phyloP scores from a whole-genome alignment of 2,797 vertebrate genomes.

The Sebastes hubbsi region DNA sequence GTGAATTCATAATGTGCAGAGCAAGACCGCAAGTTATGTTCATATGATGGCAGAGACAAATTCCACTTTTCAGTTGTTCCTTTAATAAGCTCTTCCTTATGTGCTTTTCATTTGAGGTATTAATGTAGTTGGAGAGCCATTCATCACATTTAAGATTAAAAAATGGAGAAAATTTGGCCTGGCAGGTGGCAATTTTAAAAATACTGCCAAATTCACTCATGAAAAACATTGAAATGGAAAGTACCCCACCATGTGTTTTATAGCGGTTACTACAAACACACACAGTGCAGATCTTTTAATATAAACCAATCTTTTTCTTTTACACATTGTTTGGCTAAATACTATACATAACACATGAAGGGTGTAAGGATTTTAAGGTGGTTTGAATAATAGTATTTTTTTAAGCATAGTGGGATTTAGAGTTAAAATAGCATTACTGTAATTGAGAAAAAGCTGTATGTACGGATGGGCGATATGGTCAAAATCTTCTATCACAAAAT shows the following conservation, averaged over 20 bases:
- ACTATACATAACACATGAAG: background rate
- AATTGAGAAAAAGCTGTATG: no score
- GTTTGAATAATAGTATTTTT: no score
- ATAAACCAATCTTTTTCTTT: background rate
- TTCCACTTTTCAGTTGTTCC: background rate
- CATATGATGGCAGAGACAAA: background rate
- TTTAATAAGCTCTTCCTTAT: background rate
- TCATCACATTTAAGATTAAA: background rate
- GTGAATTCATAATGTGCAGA: background rate
- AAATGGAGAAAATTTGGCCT: background rate
- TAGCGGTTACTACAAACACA: constrained; percentile 46
- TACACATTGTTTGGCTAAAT: background rate
- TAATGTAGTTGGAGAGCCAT: background rate
- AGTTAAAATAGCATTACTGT: background rate
- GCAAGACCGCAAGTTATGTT: background rate
- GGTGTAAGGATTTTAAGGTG: background rate
- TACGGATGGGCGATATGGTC: no score
- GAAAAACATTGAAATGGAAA: constrained; percentile 18
- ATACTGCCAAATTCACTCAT: background rate
- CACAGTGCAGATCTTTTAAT: background rate
- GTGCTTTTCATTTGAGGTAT: background rate
- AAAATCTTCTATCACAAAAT: no score
- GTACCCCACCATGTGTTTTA: constrained; percentile 57
- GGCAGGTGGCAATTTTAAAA: background rate
- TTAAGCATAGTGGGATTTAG: no score